Base-by-base conservation (phyloP, 2,888 invertebrate species). In the Rhodophaea formosa region DNA sequence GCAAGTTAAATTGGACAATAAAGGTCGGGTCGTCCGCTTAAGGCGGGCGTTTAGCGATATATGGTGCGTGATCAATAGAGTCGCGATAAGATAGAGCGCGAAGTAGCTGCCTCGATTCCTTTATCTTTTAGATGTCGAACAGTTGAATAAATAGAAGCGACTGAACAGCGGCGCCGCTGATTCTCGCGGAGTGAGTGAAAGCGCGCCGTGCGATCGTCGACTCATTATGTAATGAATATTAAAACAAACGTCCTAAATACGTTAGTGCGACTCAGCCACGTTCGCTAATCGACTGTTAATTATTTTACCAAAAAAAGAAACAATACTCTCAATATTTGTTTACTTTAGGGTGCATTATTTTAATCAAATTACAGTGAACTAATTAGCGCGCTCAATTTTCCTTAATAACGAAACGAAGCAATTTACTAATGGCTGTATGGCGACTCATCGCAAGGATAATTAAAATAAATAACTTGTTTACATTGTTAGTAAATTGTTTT, bases 201-300 rank as follows among this genome's bases (percentile, higher is more conserved):
- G 90, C 90, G 80, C 76, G 79, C 68, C 72, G 70, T 72, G 72
- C 75, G 80, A 78, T 76, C 80, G 80, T 74, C 77, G 78, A 71
- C 75, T 86, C 86, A 83, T 90, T 90, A 89, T 85, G 80, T 88
- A 90, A 89, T 86, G 87, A 88, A 81, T 86, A 86, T 84, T 86
- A 85, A 87, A 86, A 80, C 86, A 81, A 84, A 82, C 80, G 86
- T 79, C 80, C 86, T 81, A 78, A 86, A 88, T 84, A 79, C 79
- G 72, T 69, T 76, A 73, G 70, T 71, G 70, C 69, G 68, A 76
- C 76, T 75, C 71, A 74, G 71, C 71, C 71, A 70, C 68, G 68
- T 72, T 72, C 75, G 77, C 77, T 79, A 77, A 77, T 65, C 61
- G 58, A 39, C 47, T 39, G 23, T 17, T 8, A 8, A 46, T 47